Conservation (phyloP, 2,113 vertebrate genomes). For the Campylomormyrus tamandua region DNA sequence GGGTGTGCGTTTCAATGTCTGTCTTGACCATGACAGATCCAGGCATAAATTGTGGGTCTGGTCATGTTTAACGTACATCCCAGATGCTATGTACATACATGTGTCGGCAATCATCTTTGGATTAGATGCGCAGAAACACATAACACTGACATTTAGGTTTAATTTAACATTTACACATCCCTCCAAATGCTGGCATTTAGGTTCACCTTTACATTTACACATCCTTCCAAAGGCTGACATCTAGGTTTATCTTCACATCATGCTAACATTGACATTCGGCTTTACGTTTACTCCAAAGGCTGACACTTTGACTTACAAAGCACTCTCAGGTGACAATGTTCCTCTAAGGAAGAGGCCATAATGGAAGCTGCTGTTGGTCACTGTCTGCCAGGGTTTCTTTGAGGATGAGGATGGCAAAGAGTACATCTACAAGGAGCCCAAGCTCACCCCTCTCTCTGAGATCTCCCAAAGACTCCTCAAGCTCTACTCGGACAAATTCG, state of each 20-base stretch:
- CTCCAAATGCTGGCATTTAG: background rate
- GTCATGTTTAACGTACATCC: background rate
- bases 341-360: background rate
- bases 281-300: background rate
- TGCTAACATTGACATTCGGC: background rate
- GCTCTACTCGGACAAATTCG: constrained; percentile 96
- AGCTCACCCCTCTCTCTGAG: constrained; percentile 91
- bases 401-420: constrained; percentile 98
- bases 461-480: constrained; percentile 94
- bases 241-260: too few species aligned
- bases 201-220: background rate
- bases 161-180: background rate
- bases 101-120: background rate
- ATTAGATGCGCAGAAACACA: background rate
- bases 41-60: background rate
- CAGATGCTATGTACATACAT: background rate
- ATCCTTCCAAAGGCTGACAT: background rate
- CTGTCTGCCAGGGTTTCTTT: constrained; percentile 76
- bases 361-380: constrained; percentile 27
- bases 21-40: background rate
- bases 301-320: background rate
- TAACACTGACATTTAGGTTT: background rate
- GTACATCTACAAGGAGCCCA: constrained; percentile 98
- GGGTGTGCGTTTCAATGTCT: background rate
- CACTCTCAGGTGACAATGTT: background rate